These are phyloP conservation scores for Tachyglossus aculeatus DNA, from an alignment of 2,797 vertebrate genomes.

Conservation along the genomic window DNA sequence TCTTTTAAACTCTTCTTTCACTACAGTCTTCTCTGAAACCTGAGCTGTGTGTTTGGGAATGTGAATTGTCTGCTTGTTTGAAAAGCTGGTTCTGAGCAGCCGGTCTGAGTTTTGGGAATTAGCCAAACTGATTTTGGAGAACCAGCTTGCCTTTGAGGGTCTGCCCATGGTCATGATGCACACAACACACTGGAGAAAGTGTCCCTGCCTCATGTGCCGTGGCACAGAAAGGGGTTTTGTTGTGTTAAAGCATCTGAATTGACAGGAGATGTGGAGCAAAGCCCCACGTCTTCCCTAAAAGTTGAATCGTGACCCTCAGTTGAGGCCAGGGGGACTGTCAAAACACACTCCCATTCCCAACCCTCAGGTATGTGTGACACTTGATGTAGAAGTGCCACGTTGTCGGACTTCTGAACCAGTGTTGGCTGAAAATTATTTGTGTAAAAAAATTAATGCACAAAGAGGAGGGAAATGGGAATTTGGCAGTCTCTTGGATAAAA, in stretches of 20 bases:
- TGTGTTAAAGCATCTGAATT: fast-evolving
- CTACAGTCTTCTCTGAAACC: neutral
- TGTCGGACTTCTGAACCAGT: conserved; percentile 47
- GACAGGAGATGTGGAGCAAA: fast-evolving
- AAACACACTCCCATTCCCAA: neutral
- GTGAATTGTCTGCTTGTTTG: neutral
- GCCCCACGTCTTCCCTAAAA: neutral
- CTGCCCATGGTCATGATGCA: neutral
- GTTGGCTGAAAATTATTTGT: conserved; percentile 57
- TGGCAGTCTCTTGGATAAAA: conserved; percentile 50
- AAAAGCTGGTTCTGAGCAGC: neutral
- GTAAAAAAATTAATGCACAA: no score
- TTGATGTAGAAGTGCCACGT: neutral
- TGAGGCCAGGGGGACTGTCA: conserved; percentile 15
- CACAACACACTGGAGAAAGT: neutral
- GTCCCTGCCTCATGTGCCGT: fast-evolving
- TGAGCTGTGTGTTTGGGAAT: neutral
- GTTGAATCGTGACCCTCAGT: neutral
- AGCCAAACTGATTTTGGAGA: neutral
- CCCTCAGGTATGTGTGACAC: neutral
- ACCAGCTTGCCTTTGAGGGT: neutral
- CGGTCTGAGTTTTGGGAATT: neutral
- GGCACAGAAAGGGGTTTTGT: fast-evolving
- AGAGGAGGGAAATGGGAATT: conserved; percentile 26
- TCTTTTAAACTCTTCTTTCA: neutral